These are phyloP conservation scores for Gadus macrocephalus DNA, from an alignment of 2,113 vertebrate species.

Conservation along the genomic window DNA sequence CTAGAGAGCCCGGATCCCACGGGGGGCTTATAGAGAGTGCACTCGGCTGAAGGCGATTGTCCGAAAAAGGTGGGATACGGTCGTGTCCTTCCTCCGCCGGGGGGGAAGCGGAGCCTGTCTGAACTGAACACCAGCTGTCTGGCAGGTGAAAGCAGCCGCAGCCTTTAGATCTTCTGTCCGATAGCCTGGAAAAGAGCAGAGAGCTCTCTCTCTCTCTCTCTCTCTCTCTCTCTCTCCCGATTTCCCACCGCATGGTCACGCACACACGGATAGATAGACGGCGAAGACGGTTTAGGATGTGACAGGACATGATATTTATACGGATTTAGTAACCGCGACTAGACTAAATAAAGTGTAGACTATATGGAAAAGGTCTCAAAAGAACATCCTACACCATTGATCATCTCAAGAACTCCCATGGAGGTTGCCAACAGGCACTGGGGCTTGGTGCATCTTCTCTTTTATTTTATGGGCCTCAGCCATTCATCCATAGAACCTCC, in stretches of 20 bases:
- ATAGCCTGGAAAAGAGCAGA: too few species aligned
- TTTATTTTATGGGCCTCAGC: constrained; percentile 7
- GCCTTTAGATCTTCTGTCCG: constrained; percentile 3
- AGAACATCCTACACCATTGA: background rate
- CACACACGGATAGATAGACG: constrained; percentile 9
- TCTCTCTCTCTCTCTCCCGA: too few species aligned
- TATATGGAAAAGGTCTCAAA: background rate
- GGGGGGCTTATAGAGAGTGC: too few species aligned
- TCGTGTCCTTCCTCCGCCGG: too few species aligned
- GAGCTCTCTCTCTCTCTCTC: too few species aligned
- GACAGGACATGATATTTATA: too few species aligned
- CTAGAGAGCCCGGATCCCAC: too few species aligned
- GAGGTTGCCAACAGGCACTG: constrained; percentile 21
- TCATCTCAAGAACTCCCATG: background rate
- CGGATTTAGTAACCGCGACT: too few species aligned
- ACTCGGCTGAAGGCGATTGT: too few species aligned
- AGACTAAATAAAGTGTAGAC: background rate
- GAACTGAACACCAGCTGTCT: constrained; percentile 27
- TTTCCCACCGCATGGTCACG: background rate
- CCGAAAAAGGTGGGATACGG: too few species aligned
- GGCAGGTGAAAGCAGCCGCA: constrained; percentile 28
- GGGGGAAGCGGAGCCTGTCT: constrained; percentile 14
- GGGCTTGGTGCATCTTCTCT: constrained; percentile 14
- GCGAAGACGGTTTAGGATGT: background rate
- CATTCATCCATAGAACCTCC: constrained; percentile 27